Conservation (phyloP, 2,113 vertebrate species). For the Hemichromis elongatus region DNA sequence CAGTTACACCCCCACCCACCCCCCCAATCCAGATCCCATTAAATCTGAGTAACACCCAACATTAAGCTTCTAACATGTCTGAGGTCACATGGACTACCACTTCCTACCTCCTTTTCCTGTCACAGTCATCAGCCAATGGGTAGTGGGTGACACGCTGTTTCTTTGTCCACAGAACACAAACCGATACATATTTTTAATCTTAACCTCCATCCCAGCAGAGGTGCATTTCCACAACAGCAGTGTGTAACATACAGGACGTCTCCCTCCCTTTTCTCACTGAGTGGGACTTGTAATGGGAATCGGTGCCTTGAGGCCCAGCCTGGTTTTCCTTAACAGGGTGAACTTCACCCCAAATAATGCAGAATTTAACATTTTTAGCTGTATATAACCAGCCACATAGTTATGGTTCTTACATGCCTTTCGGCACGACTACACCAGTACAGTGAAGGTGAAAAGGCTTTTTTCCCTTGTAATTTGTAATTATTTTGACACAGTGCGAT, state of each 20-base stretch:
- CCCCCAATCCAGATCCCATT: not conserved
- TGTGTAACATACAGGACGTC: not conserved
- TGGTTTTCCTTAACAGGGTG: constrained; percentile 1
- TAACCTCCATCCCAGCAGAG: not conserved
- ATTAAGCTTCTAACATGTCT: constrained; percentile 16
- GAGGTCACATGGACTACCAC: constrained; percentile 16
- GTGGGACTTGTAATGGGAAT: constrained; percentile 35
- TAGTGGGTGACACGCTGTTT: not conserved
- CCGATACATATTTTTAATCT: not conserved
- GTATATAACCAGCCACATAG: not conserved
- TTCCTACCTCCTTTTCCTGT: constrained; percentile 26
- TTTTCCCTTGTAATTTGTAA: not conserved
- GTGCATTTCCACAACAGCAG: not conserved
- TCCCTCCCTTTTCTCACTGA: not conserved
- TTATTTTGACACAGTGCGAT: not conserved
- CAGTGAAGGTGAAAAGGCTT: not conserved
- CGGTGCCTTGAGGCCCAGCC: constrained; percentile 40
- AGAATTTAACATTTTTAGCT: not conserved
- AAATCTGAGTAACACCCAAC: constrained; percentile 7
- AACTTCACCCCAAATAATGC: constrained; percentile 1
- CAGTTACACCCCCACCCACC: not conserved
- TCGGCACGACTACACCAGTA: not conserved
- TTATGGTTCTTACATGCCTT: not conserved
- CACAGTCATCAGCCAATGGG: constrained; percentile 13
- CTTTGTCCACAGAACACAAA: not conserved